phyloP scores from a whole-genome alignment of 2,888 invertebrate genomes.

The Napeogenes inachia region DNA sequence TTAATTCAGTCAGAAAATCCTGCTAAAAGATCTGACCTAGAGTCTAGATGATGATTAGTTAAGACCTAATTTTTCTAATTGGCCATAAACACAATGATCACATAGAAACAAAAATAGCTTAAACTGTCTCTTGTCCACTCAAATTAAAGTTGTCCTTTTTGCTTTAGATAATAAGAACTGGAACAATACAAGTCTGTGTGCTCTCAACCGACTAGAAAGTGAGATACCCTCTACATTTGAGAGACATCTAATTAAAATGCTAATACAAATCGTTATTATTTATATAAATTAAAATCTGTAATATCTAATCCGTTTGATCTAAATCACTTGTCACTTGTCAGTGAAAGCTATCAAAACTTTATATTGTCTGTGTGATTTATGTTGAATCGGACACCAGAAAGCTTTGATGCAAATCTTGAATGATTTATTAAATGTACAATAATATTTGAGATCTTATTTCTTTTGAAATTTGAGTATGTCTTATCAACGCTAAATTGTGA shows the following conservation, averaged over 20 bases:
- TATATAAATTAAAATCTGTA: neutral
- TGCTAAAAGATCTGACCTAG: conserved; percentile 5
- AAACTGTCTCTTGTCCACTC: too few species aligned
- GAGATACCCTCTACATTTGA: too few species aligned
- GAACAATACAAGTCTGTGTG: too few species aligned
- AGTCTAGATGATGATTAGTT: neutral
- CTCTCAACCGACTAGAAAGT: too few species aligned
- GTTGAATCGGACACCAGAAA: neutral
- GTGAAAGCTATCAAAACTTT: neutral
- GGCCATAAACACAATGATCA: neutral
- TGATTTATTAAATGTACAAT: too few species aligned
- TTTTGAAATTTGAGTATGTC: too few species aligned
- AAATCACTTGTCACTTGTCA: conserved; percentile 1
- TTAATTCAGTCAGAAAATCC: neutral
- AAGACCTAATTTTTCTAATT: conserved; percentile 3
- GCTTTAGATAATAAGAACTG: too few species aligned
- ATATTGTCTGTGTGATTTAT: neutral
- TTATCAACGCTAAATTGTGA: too few species aligned
- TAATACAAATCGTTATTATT: neutral
- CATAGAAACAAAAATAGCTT: neutral
- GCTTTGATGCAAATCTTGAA: neutral
- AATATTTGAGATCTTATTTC: too few species aligned
- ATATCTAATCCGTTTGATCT: neutral
- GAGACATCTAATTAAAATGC: too few species aligned
- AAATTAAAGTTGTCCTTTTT: too few species aligned